Evolutionary conservation across 2,797 vertebrate genomes (phyloP).

Genomic region (Melanotaenia boesemani): DNA sequence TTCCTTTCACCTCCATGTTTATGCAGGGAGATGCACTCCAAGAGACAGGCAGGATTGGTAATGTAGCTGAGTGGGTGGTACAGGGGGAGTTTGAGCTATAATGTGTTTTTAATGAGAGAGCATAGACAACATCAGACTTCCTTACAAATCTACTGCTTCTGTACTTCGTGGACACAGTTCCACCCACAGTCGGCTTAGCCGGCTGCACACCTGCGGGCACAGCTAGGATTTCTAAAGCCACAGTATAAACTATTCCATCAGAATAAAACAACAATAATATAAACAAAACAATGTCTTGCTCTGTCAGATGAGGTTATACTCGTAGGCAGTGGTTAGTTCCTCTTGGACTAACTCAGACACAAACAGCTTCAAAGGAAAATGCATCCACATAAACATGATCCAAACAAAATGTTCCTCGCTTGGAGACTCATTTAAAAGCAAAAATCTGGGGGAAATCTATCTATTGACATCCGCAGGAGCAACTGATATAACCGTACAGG

Average conservation of each 20-base stretch:
- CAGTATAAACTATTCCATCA: slow-evolving; percentile 34
- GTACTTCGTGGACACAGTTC: slow-evolving; percentile 43
- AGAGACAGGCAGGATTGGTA: slow-evolving; percentile 12
- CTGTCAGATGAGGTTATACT: slow-evolving; percentile 49
- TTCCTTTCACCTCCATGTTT: slow-evolving; percentile 43
- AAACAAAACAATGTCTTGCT: slow-evolving; percentile 44
- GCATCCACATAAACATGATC: slow-evolving; percentile 18
- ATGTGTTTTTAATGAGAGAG: slow-evolving; percentile 72
- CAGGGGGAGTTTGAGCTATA: slow-evolving; percentile 32
- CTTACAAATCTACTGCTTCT: slow-evolving; percentile 50
- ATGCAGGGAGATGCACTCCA: slow-evolving; percentile 20
- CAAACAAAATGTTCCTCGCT: slow-evolving; percentile 32
- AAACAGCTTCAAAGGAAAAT: slow-evolving; percentile 54
- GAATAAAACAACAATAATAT: slow-evolving; percentile 44
- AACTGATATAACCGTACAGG: slow-evolving; percentile 46
- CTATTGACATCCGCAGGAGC: slow-evolving; percentile 59
- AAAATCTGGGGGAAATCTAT: slow-evolving; percentile 54
- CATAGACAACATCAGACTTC: slow-evolving; percentile 42
- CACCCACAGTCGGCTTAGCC: slow-evolving; percentile 62
- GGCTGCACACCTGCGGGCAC: slow-evolving; percentile 30
- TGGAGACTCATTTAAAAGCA: slow-evolving; percentile 52
- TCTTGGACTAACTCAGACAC: slow-evolving; percentile 39
- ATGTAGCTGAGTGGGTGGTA: slow-evolving; percentile 50
- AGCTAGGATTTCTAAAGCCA: slow-evolving; percentile 40
- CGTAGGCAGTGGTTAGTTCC: slow-evolving; percentile 30